phyloP scores from a whole-genome alignment of 2,888 invertebrate species.

The Ernsta delagoae region DNA sequence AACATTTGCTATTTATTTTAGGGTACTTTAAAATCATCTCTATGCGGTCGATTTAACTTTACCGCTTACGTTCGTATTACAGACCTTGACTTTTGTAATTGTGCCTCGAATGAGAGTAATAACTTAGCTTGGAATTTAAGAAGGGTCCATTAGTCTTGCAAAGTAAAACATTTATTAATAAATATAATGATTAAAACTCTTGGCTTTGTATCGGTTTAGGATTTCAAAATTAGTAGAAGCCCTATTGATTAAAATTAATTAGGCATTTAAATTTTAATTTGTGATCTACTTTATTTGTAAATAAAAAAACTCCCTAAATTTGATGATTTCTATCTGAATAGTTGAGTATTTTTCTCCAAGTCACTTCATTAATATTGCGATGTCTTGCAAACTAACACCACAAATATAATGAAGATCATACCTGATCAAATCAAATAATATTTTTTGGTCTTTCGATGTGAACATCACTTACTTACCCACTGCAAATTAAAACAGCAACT shows the following conservation, averaged over 20 bases:
- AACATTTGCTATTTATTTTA: conserved; percentile 76
- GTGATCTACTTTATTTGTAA: too few relatives aligned
- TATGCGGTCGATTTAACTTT: conserved; percentile 58
- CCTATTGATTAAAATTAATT: too few relatives aligned
- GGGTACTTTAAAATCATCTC: conserved; percentile 72
- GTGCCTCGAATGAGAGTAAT: conserved; percentile 2
- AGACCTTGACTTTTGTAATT: conserved; percentile 32
- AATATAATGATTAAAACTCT: neutral
- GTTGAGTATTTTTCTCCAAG: too few relatives aligned
- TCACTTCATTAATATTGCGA: too few relatives aligned
- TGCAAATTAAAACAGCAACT: conserved; percentile 42
- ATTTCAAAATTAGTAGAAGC: too few relatives aligned
- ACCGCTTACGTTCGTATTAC: conserved; percentile 41
- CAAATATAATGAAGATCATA: too few relatives aligned
- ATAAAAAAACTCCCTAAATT: too few relatives aligned
- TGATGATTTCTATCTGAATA: too few relatives aligned
- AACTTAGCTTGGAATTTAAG: neutral
- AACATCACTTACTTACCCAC: conserved; percentile 16
- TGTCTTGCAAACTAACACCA: too few relatives aligned
- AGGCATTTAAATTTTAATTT: too few relatives aligned
- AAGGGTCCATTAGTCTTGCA: neutral
- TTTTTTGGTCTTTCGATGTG: conserved; percentile 25
- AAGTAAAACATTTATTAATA: neutral
- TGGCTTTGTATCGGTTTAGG: too few relatives aligned
- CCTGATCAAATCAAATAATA: conserved; percentile 17